Evolutionary conservation across 1,140 invertebrate genomes (phyloP).

Genomic region (Drosophila biarmipes): DNA sequence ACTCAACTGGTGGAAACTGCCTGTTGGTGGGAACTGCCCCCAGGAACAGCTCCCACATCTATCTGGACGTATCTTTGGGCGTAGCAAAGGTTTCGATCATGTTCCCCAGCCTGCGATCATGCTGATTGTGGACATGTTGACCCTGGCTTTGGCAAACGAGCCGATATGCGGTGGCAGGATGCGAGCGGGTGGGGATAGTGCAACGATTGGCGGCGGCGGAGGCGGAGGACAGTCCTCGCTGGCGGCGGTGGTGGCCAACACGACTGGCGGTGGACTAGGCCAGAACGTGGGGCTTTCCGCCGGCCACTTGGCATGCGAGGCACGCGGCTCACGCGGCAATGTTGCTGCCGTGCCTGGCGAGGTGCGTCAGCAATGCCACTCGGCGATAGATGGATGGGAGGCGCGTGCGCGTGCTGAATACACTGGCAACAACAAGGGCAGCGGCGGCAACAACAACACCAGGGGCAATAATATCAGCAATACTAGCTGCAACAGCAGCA

Average conservation of each 20-base stretch:
- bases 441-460: conserved; percentile 15
- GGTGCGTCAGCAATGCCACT: conserved; percentile 49
- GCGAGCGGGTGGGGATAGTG: conserved; percentile 13
- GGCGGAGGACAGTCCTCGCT: background rate
- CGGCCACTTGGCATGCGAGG: conserved; percentile 54
- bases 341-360: conserved; percentile 48
- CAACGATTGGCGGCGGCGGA: conserved; percentile 20
- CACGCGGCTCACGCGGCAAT: conserved; percentile 59
- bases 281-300: conserved; percentile 9
- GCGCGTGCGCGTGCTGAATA: conserved; percentile 78
- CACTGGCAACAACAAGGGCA: conserved; percentile 51
- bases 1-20: conserved; percentile 33
- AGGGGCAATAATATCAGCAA: conserved; percentile 15
- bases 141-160: conserved; percentile 59
- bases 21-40: conserved; percentile 58
- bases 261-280: conserved; percentile 53
- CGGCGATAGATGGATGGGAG: conserved; percentile 23
- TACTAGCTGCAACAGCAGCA: conserved; percentile 16
- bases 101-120: conserved; percentile 21
- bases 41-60: conserved; percentile 51
- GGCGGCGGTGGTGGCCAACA: conserved; percentile 38
- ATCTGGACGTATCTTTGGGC: background rate
- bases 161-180: conserved; percentile 20
- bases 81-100: background rate
- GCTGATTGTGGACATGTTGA: conserved; percentile 72